phyloP scores from a whole-genome alignment of 2,888 invertebrate species.

The Sinhomidia bicolor region DNA sequence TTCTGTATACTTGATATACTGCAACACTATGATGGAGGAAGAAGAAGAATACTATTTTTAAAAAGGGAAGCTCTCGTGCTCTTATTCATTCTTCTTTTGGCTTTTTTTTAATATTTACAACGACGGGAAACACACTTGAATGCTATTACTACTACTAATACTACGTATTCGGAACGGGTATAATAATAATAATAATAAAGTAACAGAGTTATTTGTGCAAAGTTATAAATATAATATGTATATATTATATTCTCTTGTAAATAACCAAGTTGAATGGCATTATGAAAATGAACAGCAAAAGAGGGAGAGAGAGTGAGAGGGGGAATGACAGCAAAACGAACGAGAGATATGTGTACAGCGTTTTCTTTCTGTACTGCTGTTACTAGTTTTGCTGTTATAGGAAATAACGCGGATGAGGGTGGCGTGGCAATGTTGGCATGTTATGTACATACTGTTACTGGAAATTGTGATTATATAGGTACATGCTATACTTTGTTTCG shows the following conservation, averaged over 20 bases:
- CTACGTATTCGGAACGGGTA: background rate
- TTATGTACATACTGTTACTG: conserved; percentile 30
- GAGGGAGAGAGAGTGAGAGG: background rate
- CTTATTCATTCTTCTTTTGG: background rate
- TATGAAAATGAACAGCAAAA: background rate
- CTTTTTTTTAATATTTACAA: background rate
- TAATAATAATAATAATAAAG: too few species aligned
- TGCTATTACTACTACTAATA: background rate
- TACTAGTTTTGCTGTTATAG: background rate
- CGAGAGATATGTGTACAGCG: background rate
- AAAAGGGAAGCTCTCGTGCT: conserved; percentile 6
- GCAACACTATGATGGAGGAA: background rate
- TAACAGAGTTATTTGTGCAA: conserved; percentile 12
- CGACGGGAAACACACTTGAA: conserved; percentile 26
- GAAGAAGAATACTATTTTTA: background rate
- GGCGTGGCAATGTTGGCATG: background rate
- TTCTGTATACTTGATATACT: background rate
- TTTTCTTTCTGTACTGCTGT: background rate
- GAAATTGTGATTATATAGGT: conserved; percentile 47
- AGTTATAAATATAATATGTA: too few species aligned
- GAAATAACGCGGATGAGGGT: background rate
- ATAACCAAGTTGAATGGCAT: background rate
- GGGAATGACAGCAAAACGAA: background rate
- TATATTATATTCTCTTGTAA: background rate
- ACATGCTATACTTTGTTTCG: background rate